phyloP scores from a whole-genome alignment of 2,797 vertebrate species.

The Cheirogaleus major region DNA sequence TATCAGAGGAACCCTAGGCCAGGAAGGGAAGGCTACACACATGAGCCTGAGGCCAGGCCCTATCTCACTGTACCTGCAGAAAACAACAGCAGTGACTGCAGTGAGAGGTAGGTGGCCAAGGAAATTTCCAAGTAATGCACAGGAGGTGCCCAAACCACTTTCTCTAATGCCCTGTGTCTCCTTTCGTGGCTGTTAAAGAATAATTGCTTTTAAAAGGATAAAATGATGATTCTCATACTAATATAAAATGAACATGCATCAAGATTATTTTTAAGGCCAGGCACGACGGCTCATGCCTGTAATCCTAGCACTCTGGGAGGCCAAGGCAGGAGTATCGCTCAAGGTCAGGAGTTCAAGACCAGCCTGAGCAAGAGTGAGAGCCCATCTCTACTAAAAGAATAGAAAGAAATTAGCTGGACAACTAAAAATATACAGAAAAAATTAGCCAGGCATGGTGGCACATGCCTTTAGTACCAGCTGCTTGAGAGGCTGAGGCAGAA shows the following conservation, averaged over 20 bases:
- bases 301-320: neutral
- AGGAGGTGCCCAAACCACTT: neutral
- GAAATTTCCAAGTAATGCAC: neutral
- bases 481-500: too few relatives aligned
- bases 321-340: accelerated
- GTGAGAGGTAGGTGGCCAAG: neutral
- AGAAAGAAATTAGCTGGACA: too few relatives aligned
- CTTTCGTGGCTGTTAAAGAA: neutral
- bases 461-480: too few relatives aligned
- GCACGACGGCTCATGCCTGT: neutral
- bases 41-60: neutral
- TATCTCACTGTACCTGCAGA: neutral
- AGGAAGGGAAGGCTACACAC: neutral
- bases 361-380: too few relatives aligned
- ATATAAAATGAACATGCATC: neutral
- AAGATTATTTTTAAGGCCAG: neutral
- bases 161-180: neutral
- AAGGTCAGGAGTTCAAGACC: too few relatives aligned
- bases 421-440: too few relatives aligned
- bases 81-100: neutral
- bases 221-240: neutral
- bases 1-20: neutral
- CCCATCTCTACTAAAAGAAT: too few relatives aligned
- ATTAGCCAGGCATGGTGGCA: too few relatives aligned
- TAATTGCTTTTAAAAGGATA: neutral